Base-by-base conservation (phyloP, 2,113 vertebrate species). In the Dicaeum eximium region DNA sequence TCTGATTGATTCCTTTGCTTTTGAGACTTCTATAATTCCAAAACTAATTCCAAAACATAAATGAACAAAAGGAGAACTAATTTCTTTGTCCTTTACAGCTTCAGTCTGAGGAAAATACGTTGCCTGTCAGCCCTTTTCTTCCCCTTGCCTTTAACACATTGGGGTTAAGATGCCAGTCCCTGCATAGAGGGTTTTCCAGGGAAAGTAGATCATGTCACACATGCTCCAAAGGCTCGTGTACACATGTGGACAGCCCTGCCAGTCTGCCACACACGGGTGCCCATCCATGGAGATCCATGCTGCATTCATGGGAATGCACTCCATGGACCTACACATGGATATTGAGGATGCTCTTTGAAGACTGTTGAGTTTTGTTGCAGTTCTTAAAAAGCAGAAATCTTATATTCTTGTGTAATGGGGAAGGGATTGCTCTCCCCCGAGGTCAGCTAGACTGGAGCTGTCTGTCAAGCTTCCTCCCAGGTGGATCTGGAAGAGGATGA, bases 1-100 rank as follows among this genome's bases (percentile, higher is more conserved):
- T 23, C 56, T 80, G 90, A 74, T 84, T 70, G 90, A 95, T 93
- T 96, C 70, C 64, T 87, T 61, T 92, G 87, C 90, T 92, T 91
- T 83, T 88, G 60, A 94, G 91, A 93, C 84, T 92, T 88, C 90
- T 83, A 58, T 72, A 53, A 79, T 94, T 93, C 90, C 79, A 80
- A 97, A 91, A 95, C 61, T 72, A 53, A 79, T 94, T 93, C 90
- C 79, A 80, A 97, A 91, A 95, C 61, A 92, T 86, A 88, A 96
- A 80, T 67, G 81, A 94, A 94, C 81, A 93, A 95, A 91, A 95
- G 88, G 72, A 84, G 90, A 87, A 84, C 80, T 74, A 66, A 93
- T 90, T 92, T 78, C 50, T 81, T 86, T 79, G 79, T 92, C 79
- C 64, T 71, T 80, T 87, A 44, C 79, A 60, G 24, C 81, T 83